Percentiles rank a stretch among this genome's conserved stretches.
phyloP scores from a whole-genome alignment of 2,113 vertebrate genomes.

The Mixornis gularis region DNA sequence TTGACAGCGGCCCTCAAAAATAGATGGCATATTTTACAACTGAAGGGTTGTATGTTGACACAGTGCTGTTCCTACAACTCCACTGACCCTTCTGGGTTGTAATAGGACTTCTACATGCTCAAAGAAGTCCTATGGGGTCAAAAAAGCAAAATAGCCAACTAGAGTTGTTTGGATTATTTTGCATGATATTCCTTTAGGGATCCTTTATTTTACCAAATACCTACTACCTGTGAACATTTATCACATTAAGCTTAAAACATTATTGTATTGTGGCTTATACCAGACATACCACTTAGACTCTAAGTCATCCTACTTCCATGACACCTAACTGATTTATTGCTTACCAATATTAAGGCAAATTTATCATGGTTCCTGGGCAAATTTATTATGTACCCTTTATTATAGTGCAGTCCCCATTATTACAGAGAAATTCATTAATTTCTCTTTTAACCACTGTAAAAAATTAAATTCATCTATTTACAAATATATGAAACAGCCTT shows the following conservation, averaged over 20 bases:
- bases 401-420: background rate
- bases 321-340: background rate
- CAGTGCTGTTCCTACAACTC: background rate
- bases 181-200: background rate
- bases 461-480: background rate
- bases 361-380: background rate
- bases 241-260: background rate
- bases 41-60: background rate
- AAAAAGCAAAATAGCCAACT: background rate
- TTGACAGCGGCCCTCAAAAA: background rate
- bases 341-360: background rate
- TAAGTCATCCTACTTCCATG: background rate
- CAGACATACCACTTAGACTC: background rate
- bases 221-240: background rate
- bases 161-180: background rate
- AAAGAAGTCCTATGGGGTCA: background rate
- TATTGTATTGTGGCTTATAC: background rate
- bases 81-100: background rate
- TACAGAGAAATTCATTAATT: background rate
- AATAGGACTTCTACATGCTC: rapidly evolving
- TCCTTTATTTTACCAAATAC: background rate
- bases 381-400: background rate
- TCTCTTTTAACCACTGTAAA: background rate
- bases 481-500: background rate
- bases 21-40: background rate